Base-by-base conservation (phyloP, 2,113 vertebrate species). In the Amblyornis subalaris region DNA sequence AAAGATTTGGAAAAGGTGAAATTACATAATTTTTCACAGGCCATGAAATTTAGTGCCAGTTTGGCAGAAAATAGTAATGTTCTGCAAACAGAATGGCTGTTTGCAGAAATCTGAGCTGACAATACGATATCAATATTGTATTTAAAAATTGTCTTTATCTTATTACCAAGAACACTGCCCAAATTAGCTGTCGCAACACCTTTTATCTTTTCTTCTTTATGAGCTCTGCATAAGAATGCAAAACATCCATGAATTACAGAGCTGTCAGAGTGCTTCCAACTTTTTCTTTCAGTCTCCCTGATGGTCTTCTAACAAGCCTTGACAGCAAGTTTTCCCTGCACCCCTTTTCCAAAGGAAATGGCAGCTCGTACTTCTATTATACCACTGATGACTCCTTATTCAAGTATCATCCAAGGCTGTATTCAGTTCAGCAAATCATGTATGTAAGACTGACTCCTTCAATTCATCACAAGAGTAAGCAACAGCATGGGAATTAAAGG, bases 161-260 rank as follows among this genome's bases (percentile, higher is more conserved):
- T 75, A 36, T 67, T 73, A 54, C 7, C 12, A 77, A 66, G 7
- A 71, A 19, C 25, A 69, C 5, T 71, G 7, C 3, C 18, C 28
- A 88, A 58, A 35, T 3, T 45, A 40, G 12, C 3, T 36, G 28
- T 21, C 7, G 74, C 7, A 77, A 14, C 0, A 0, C 0, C 5
- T 67, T 74, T 42, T 70, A 44, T 47, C 9, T 47, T 84, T 77
- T 81, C 1, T 82, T 71, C 28, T 67, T 74, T 73, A 50, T 16
- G 25, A 69, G 3, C 5, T 51, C 36, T 67, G 16, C 16, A 53
- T 66, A 77, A 28, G 6, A 38, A 62, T 53, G 42, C 2, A 69
- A 72, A 66, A 28, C 4, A 40, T 65, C 35, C 21, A 36, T 45
- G 62, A 75, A 21, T 48, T 33, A 42, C 8, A 53, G 24, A 67